phyloP scores from a whole-genome alignment of 2,797 vertebrate genomes.

The Gymnoscopelus microlampas region DNA sequence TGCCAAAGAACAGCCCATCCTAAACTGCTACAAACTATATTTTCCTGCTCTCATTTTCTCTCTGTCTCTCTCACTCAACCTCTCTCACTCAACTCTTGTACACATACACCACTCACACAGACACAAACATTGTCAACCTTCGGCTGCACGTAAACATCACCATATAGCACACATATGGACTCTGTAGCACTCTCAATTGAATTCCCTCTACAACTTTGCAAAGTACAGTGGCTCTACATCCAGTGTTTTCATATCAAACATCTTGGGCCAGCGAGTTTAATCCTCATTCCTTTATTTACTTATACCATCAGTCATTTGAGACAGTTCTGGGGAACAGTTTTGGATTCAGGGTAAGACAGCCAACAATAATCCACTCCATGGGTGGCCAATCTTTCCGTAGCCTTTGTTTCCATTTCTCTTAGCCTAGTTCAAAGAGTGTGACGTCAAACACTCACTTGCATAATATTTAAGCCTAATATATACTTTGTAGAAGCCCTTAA shows the following conservation, averaged over 20 bases:
- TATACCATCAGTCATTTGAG: slow-evolving; percentile 8
- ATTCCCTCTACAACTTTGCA: slow-evolving; percentile 9
- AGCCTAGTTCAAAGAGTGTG: slow-evolving; percentile 16
- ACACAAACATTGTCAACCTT: neutral
- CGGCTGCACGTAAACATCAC: slow-evolving; percentile 10
- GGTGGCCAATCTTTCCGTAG: slow-evolving; percentile 35
- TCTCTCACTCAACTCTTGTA: neutral
- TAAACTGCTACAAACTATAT: slow-evolving; percentile 10
- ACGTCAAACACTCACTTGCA: slow-evolving; percentile 1
- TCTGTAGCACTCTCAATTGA: neutral
- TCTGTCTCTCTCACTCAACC: neutral
- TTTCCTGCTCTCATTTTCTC: neutral
- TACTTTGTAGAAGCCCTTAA: too few relatives aligned
- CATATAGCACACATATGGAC: slow-evolving; percentile 1
- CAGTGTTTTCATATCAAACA: slow-evolving; percentile 19
- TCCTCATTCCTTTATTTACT: slow-evolving; percentile 24
- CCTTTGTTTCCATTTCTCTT: slow-evolving; percentile 17
- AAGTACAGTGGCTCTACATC: neutral
- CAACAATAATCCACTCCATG: slow-evolving; percentile 31
- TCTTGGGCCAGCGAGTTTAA: neutral
- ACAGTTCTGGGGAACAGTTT: slow-evolving; percentile 35
- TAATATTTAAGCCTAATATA: too few relatives aligned
- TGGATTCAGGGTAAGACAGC: slow-evolving; percentile 6
- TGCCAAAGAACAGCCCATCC: slow-evolving; percentile 42
- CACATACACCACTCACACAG: slow-evolving; percentile 2